Evolutionary conservation across 2,797 vertebrate genomes (phyloP).

Genomic region (Phoxinus dragarum): DNA sequence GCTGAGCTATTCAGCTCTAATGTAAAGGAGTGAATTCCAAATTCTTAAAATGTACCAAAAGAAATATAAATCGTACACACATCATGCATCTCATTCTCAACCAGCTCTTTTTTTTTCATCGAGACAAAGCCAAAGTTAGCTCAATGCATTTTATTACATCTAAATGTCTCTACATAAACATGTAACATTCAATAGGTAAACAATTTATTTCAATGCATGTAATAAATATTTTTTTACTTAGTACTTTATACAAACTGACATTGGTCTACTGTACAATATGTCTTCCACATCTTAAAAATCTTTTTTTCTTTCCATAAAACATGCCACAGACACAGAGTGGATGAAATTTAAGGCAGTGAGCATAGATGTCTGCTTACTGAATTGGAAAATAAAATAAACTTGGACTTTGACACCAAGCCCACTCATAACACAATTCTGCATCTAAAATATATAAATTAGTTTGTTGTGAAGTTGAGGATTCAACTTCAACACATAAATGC

Average conservation of each 20-base stretch:
- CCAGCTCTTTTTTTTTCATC: not conserved
- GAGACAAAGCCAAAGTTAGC: conserved; percentile 69
- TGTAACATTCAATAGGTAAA: conserved; percentile 99
- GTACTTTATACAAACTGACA: conserved; percentile 99
- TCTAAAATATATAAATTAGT: conserved; percentile 82
- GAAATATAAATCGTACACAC: not conserved
- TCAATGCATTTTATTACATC: conserved; percentile 99
- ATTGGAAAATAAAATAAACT: conserved; percentile 68
- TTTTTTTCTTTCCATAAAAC: conserved; percentile 84
- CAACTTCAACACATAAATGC: conserved; percentile 73
- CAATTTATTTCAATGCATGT: conserved; percentile 97
- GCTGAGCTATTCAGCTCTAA: not conserved
- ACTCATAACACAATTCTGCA: conserved; percentile 73
- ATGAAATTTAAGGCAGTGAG: conserved; percentile 98
- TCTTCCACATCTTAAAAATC: conserved; percentile 81
- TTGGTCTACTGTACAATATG: conserved; percentile 92
- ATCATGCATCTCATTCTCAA: not conserved
- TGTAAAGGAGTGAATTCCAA: not conserved
- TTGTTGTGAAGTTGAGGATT: conserved; percentile 71
- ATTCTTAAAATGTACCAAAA: not conserved
- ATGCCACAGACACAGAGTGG: conserved; percentile 87
- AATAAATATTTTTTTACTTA: conserved; percentile 99
- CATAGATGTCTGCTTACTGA: conserved; percentile 83
- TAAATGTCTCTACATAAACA: conserved; percentile 99
- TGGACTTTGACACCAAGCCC: conserved; percentile 73